Evolutionary conservation across 2,888 invertebrate species (phyloP), one percentile per base, ranked within the genome.

Genomic region (Sphaerophoria rueppellii): DNA sequence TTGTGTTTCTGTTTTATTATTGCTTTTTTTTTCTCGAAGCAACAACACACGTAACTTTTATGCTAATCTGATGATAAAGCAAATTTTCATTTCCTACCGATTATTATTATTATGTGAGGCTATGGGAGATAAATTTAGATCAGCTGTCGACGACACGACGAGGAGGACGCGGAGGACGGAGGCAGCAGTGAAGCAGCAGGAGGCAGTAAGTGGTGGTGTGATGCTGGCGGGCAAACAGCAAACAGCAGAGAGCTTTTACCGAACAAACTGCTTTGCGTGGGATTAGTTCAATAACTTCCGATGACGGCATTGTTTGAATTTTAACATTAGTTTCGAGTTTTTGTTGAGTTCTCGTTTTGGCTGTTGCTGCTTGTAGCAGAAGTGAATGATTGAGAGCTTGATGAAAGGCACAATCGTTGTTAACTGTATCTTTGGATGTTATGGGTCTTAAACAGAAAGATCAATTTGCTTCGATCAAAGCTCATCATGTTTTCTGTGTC

Each of bases 261-360:
- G 34, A 60, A 32, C 60, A 35, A 60, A 32, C 60, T n/a, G 52
- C 54, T 61, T 32, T 70, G 75, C 67, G 79, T 83, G 72, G 80
- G 80, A 83, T 75, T 78, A 80, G 80, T 76, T 83, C 83, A 76
- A 83, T 83, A 80, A 83, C 75, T 76, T 79, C 72, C 79, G 71
- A 75, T 83, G 83, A 83, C 83, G 83, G 43, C 75, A 72, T 76
- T 79, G 55, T 40, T 40, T 40, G 43, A 69, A n/a, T 32, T 50
- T 57, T 58, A 24, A 24, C 63, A 6, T 55, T 60, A 9, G 46
- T 57, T 24, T 16, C 40, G 34, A 43, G 12, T 40, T 61, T 46
- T 46, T 24, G 24, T 9, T 6, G 40, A 9, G 32, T 63, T 48
- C 48, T 2, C 34, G 48, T 32, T 48, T 6, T 16, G 50, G 48